Percentiles rank a stretch among this genome's conserved stretches.
Evolutionary conservation across 2,113 vertebrate genomes (phyloP).

Genomic region (Oenanthe melanoleuca): DNA sequence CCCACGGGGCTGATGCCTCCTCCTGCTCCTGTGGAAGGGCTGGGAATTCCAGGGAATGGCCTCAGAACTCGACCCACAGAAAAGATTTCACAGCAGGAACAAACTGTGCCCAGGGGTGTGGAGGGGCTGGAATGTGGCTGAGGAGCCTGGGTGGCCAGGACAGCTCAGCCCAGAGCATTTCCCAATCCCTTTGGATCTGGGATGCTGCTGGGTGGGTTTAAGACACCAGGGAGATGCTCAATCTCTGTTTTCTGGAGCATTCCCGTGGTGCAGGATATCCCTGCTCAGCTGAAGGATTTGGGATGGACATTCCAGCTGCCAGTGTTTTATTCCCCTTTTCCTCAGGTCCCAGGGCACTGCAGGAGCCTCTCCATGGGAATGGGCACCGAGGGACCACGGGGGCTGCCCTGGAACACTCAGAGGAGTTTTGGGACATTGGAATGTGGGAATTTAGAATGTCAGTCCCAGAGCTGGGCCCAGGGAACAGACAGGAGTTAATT

Average conservation of each 20-base stretch:
- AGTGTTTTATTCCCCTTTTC: not conserved
- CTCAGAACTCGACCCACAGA: not conserved
- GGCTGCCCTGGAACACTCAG: not conserved
- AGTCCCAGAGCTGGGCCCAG: not conserved
- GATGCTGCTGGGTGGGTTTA: not conserved
- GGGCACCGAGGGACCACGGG: not conserved
- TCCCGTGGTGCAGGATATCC: not conserved
- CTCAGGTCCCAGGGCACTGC: not conserved
- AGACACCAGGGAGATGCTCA: not conserved
- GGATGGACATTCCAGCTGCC: not conserved
- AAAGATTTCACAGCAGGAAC: not conserved
- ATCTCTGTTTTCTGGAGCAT: not conserved
- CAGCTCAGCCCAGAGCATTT: rapidly evolving
- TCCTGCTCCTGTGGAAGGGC: rapidly evolving
- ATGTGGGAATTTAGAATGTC: not conserved
- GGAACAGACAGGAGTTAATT: not conserved
- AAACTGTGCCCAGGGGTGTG: not conserved
- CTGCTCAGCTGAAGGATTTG: not conserved
- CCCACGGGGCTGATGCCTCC: not conserved
- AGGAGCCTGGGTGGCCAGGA: not conserved
- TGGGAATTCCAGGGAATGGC: not conserved
- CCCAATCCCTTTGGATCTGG: not conserved
- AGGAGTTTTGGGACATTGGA: not conserved
- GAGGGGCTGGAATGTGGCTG: not conserved
- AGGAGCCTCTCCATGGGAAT: rapidly evolving